Base-by-base conservation (phyloP, 2,797 vertebrate genomes). In the Malurus splendens region DNA sequence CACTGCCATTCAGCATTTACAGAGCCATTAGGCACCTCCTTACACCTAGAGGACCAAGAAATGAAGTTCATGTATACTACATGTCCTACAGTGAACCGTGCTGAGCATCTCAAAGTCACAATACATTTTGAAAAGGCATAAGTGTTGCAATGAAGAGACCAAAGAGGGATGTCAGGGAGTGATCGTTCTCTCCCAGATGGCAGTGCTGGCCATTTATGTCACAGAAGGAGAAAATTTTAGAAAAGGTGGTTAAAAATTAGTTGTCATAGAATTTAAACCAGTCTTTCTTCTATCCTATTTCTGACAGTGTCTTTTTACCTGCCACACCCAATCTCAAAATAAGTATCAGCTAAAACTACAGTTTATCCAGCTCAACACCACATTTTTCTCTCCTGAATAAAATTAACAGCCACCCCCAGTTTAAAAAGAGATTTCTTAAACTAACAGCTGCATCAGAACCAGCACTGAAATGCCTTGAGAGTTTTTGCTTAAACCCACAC, bases 381-480 rank as follows among this genome's bases (percentile, higher is more conserved):
- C 67, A 60, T 88, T 78, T 87, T 77, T 23, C 42, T 75, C 28
- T 70, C 50, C 36, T 44, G 67, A 81, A 78, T 72, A 86, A 56
- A 92, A 80, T 68, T 75, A 88, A 89, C 86, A 82, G 65, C 81
- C 90, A 86, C 62, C 77, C 33, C 50, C 84, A 78, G 67, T 39
- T 86, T 66, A 73, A 70, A 86, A 75, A 86, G 62, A 92, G 78
- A 84, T 65, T 86, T 89, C 66, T 93, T 76, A 86, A 90, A 86
- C 65, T 65, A 91, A 90, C 75, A 92, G 70, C 86, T 83, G 79
- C 92, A 82, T 42, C 66, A 68, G 73, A 90, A 91, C 44, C 66
- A 82, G 64, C 41, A 85, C 7, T 42, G 52, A 93, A 94, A 86
- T 36, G 82, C 66, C 83, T 80, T 41, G 9, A 82, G 83, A 94